Evolutionary conservation across 2,888 invertebrate species (phyloP), one percentile per base, ranked within the genome.

Genomic region (Crematogaster levior): DNA sequence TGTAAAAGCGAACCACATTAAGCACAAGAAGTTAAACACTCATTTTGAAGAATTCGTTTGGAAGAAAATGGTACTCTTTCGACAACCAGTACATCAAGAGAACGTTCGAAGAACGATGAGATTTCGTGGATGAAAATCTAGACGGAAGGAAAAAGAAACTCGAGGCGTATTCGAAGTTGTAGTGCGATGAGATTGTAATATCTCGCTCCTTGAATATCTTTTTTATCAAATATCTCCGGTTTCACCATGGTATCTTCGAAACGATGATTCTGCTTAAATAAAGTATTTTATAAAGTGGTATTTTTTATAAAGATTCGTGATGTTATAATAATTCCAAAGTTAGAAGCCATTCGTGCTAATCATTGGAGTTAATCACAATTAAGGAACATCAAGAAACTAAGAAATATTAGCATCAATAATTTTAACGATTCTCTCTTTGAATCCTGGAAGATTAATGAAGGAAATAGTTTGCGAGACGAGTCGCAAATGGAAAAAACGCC

Each of bases 1-100:
- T 37, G 56, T 81, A 74, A 83, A 81, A 73, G 46, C 68, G 27
- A 48, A 60, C 56, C 46, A n/a, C n/a, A n/a, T n/a, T n/a, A n/a
- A n/a, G n/a, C n/a, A n/a, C 66, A 70, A 80, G 61, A 75, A 74
- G 63, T 56, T 65, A 43, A 58, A 58, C 46, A 27, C n/a, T 75
- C 72, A 43, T 56, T 51, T 46, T 51, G 61, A 81, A 70, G 61
- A 75, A 53, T 56, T n/a, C 24, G 72, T 30, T 21, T 27, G 21
- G 37, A 34, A 46, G 75, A 66, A 66, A 27, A 77, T 77, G 75
- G 37, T 21, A 40, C 10, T 66, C 66, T 68, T 66, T 37, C 66
- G 53, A 53, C 40, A 40, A 40, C 10, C 18, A 21, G 34, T 48
- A 48, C 15, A 21, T 15, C 30, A 27, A 30, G 43, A 73, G 15